phyloP scores from a whole-genome alignment of 1,140 invertebrate species.

The Neomicropteryx cornuta region DNA sequence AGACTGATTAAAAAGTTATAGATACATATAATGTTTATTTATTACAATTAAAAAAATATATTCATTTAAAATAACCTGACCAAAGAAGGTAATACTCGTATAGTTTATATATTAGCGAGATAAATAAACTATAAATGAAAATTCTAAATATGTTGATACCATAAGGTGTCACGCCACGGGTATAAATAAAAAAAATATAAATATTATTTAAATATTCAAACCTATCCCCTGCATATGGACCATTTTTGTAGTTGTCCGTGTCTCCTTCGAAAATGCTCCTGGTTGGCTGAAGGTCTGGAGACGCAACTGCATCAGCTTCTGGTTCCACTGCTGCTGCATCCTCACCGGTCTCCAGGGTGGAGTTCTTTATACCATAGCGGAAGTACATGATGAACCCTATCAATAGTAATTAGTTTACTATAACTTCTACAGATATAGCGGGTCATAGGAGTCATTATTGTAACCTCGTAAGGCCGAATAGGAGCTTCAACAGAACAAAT shows the following conservation, averaged over 20 bases:
- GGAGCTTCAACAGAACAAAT: not conserved
- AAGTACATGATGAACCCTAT: constrained; percentile 80
- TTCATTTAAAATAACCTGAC: too few species aligned
- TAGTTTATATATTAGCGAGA: too few species aligned
- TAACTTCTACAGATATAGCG: not conserved
- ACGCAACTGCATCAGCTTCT: constrained; percentile 41
- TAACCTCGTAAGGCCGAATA: not conserved
- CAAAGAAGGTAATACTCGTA: too few species aligned
- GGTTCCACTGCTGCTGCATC: constrained; percentile 42
- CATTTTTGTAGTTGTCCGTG: constrained; percentile 19
- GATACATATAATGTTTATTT: too few species aligned
- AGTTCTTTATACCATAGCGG: constrained; percentile 84
- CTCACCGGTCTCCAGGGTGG: constrained; percentile 54
- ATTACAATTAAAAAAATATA: too few species aligned
- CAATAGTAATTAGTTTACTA: constrained; percentile 16
- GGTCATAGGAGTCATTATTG: not conserved
- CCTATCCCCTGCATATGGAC: constrained; percentile 13
- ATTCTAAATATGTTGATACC: too few species aligned
- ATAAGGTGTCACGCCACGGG: too few species aligned
- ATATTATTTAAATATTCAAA: too few species aligned
- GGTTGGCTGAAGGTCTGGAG: constrained; percentile 31
- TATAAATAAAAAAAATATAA: too few species aligned
- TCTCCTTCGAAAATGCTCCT: constrained; percentile 37
- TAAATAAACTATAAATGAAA: too few species aligned
- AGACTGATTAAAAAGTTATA: too few species aligned